Base-by-base conservation (phyloP, 2,888 invertebrate species). In the Lissocephala sabroskyi region DNA sequence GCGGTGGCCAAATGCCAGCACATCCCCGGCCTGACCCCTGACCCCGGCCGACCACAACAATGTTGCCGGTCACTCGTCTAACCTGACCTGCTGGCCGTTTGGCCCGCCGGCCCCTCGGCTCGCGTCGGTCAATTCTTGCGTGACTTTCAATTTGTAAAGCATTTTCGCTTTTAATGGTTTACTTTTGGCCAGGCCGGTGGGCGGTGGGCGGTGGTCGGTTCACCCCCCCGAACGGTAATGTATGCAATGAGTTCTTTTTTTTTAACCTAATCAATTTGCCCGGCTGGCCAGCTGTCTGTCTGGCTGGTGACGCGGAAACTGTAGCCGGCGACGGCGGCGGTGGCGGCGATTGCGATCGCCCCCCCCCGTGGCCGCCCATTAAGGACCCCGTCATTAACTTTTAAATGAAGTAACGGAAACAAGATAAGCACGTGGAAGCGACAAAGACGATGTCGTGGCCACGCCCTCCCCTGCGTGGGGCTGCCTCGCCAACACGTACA, bases 61-160 rank as follows among this genome's bases (percentile, higher is more conserved):
- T 26, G 56, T 54, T 54, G 49, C 51, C 41, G 51, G 56, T 51
- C 35, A 10, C 16, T 35, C 14, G 2, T 2, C 35, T 35, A 14
- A 32, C 11, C 3, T 32, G 11, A 36, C 29, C 37, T 23, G 23
- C 23, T 23, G 23, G 7, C 23, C 23, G 7, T 3, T 7, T 23
- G 23, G 32, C 41, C n/a, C 13, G 41, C 16, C 26, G 30, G n/a
- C n/a, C 17, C 26, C 37, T 18, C 18, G 23, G 45, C 19, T 10
- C n/a, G 28, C 16, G 36, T 40, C 33, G 55, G 50, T 55, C 65
- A 73, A 59, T 62, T 59, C 67, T 82, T 79, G 82, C 79, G 81
- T 82, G 81, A 80, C 80, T 79, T 79, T 79, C 70, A 77, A 79
- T 79, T 79, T 74, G 64, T 73, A 65, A 65, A 73, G 65, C 60